Evolutionary conservation across 2,113 vertebrate genomes (phyloP), one percentile per base, ranked within the genome.

Genomic region (Eolophus roseicapilla): DNA sequence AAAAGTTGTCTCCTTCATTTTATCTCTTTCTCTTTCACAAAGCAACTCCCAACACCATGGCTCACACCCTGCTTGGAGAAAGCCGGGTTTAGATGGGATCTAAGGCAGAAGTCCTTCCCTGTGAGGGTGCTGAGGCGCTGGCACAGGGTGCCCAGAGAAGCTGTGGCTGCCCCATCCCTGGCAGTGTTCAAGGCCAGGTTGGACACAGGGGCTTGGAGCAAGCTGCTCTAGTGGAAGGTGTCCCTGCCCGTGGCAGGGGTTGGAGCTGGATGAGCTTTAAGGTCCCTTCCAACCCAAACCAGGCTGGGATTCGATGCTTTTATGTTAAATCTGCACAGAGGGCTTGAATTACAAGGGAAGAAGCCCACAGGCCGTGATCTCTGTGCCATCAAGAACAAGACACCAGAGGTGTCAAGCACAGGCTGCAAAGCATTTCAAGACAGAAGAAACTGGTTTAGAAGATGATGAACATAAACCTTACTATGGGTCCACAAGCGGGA

Each of bases 41-140:
- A 65, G 39, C 53, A 16, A 7, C 11, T 71, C 68, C n/a, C 27
- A 35, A 9, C 0, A 1, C 49, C 0, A 0, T 6, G 2, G 44
- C 28, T 55, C 10, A 1, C 14, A 24, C 17, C 35, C 10, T 37
- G 18, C 1, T 0, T 17, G 62, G 55, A 35, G 55, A 47, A 53
- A 2, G 8, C 23, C 5, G 1, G 41, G 25, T 7, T 15, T 59
- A n/a, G 33, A 59, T 59, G 21, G 13, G 13, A 15, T 15, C 57
- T n/a, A 8, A n/a, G 33, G 57, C 57, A n/a, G 1, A 23, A n/a
- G 57, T 6, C n/a, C 2, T 23, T 59, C 33, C 33, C 20, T n/a
- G 33, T 15, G 57, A 59, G 57, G 57, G 31, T n/a, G 31, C 31
- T 57, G 55, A 57, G 55, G 31, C 0, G 12, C 31, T 57, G 55